These are phyloP conservation scores for Lepisosteus osseus DNA, from an alignment of 2,113 vertebrate genomes.

Conservation along the genomic window DNA sequence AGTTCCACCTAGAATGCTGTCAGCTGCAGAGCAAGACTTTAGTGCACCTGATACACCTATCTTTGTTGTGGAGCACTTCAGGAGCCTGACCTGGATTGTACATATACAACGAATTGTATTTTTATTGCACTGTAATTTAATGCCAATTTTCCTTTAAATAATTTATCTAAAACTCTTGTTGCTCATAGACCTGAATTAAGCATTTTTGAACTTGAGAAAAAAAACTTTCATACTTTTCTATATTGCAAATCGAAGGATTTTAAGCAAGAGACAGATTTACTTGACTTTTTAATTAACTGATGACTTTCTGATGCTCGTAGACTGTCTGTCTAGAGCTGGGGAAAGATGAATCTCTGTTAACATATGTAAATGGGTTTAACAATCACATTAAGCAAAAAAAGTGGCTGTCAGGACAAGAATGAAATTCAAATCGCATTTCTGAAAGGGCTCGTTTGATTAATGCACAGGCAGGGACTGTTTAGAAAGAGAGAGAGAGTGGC, in stretches of 20 bases:
- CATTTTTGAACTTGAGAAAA: no score
- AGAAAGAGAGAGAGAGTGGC: slow-evolving; percentile 1
- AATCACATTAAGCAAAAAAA: neutral
- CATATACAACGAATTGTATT: no score
- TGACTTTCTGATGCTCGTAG: neutral
- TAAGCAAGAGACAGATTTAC: neutral
- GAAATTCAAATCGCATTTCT: slow-evolving; percentile 11
- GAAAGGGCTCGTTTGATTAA: neutral
- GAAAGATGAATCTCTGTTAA: slow-evolving; percentile 2
- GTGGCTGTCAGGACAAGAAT: neutral
- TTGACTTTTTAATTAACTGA: slow-evolving; percentile 3
- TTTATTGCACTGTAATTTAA: no score
- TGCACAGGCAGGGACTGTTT: neutral
- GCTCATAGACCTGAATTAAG: no score
- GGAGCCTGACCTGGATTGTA: no score
- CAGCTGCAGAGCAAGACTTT: no score
- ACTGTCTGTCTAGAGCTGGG: neutral
- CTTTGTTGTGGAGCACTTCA: no score
- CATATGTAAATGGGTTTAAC: neutral
- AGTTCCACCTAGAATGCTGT: no score
- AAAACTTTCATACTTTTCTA: neutral
- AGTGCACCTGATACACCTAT: no score
- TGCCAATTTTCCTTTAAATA: no score
- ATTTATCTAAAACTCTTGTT: no score
- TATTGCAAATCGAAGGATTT: neutral